Base-by-base conservation (phyloP, 2,888 invertebrate species). In the Macrophya annulata region DNA sequence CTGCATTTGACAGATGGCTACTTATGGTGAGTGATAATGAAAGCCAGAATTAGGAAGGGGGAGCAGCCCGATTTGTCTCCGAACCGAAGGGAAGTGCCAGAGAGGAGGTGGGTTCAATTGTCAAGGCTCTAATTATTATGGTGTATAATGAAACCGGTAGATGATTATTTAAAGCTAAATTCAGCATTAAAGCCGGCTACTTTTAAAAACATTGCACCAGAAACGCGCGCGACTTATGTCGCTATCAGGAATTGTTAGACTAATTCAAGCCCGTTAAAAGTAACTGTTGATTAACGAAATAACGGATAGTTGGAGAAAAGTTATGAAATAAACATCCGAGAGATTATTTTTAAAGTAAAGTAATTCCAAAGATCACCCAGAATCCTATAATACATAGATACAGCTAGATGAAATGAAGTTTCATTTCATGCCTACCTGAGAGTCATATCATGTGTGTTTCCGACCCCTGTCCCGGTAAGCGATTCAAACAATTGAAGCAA, bases 1-100 rank as follows among this genome's bases (percentile, higher is more conserved):
- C 77, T 81, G 81, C 81, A 62, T 81, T 81, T 81, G 81, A 81
- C 81, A 62, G 81, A 81, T 62, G 81, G 81, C 81, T 62, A 81
- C 81, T 81, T 81, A 62, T 62, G 62, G 81, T 12, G 81, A 43
- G 81, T 81, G 43, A 43, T 81, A 81, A 81, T 62, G 81, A 81
- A 81, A 81, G 10, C 59, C 37, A 40, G 62, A 40, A 37, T 77
- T 9, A 31, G 77, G 51, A 21, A 31, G 77, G 51, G 45, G 76
- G 55, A n/a, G 31, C 12, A 37, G 6, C 37, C 68, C 4, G 68
- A 17, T 37, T 68, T 68, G 68, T 37, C 37, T 31, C 25, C 21
- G 74, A 45, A 74, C n/a, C 74, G 9, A n/a, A 45, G 15, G 68
- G 31, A 37, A 17, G 31, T 37, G 31, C 12, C 25, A 31, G 17